These are phyloP conservation scores for Habroteleia sp. DNA, from an alignment of 2,888 invertebrate species.

Conservation along the genomic window DNA sequence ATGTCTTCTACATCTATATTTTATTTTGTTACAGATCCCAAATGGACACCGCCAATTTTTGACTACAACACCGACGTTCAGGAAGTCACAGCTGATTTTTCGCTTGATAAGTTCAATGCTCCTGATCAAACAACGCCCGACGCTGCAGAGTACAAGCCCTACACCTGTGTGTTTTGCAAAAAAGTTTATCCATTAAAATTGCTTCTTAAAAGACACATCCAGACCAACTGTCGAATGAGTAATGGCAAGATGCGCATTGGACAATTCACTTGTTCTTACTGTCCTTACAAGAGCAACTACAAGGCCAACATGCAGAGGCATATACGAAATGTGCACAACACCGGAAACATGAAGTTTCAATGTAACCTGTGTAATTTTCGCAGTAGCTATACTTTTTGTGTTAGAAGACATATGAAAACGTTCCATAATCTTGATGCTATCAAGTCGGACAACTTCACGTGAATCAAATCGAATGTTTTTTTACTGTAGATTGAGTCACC, in stretches of 20 bases:
- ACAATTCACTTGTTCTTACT: constrained; percentile 80
- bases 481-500: neutral
- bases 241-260: constrained; percentile 63
- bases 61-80: constrained; percentile 34
- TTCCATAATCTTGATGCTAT: constrained; percentile 68
- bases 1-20: constrained; percentile 25
- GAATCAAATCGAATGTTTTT: constrained; percentile 2
- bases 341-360: constrained; percentile 68
- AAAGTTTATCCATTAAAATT: constrained; percentile 69
- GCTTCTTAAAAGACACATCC: constrained; percentile 70
- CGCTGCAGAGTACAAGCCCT: constrained; percentile 64
- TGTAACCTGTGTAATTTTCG: constrained; percentile 75
- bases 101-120: constrained; percentile 9
- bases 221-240: constrained; percentile 69
- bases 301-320: constrained; percentile 80
- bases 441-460: constrained; percentile 20
- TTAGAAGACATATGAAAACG: constrained; percentile 75
- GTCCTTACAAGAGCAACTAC: constrained; percentile 77
- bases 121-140: constrained; percentile 1
- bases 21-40: constrained; percentile 46
- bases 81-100: constrained; percentile 19
- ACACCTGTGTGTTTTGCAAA: constrained; percentile 71
- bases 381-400: constrained; percentile 77
- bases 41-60: constrained; percentile 29
- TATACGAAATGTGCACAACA: constrained; percentile 75